Base-by-base conservation (phyloP, 2,888 invertebrate genomes). In the Drosophila villosipedis region DNA sequence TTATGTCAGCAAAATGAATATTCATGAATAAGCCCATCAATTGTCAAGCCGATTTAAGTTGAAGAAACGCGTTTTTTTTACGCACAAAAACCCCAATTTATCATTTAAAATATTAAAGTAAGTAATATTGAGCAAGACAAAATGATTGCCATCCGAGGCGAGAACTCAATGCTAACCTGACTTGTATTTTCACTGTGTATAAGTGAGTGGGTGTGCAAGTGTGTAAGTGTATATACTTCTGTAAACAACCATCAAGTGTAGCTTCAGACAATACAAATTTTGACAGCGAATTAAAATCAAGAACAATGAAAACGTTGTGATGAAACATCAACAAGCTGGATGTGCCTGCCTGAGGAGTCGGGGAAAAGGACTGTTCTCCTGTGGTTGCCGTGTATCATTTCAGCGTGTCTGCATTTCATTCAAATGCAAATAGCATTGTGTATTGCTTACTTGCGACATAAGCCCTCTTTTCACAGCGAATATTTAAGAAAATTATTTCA, bases 241-340 rank as follows among this genome's bases (percentile, higher is more conserved):
- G 16, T 25, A 30, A 55, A n/a, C 41, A 59, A 43, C 47, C 25
- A 66, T 73, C 72, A 84, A 87, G 66, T 73, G 65, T n/a, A 49
- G 49, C 63, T 71, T 41, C 43, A 53, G 62, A 22, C 41, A 22
- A 54, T 41, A 30, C 60, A 73, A 79, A 68, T 83, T 88, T 84
- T 83, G 85, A 82, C 70, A 82, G 72, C 47, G 63, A 77, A 80
- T 74, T 88, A 82, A 84, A 76, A 81, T 71, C 62, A 55, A 71
- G 76, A 83, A 39, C 62, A 58, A 25, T 57, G 64, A 54, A 64
- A 70, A 67, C 77, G 80, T 54, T 64, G 31, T 68, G 65, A 73
- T 77, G 73, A 67, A 81, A 81, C 70, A 77, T 68, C 68, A 76
- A 83, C 81, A 78, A 41, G 52, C 35, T 16, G 31, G 54, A 12